phyloP scores from a whole-genome alignment of 2,113 vertebrate genomes.

The Xiphias gladius region DNA sequence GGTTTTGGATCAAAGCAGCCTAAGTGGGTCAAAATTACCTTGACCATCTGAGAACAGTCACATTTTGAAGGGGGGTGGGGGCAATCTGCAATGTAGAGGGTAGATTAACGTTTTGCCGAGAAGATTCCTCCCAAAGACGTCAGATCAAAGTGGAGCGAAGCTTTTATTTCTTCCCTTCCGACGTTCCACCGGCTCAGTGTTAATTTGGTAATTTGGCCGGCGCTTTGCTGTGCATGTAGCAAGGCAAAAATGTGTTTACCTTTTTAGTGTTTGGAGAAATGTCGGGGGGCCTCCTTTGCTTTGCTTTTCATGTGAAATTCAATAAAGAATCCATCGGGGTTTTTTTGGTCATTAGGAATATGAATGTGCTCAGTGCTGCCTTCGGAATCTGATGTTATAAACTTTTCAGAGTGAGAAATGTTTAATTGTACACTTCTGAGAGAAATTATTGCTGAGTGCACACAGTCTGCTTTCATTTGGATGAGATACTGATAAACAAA shows the following conservation, averaged over 20 bases:
- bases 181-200: slow-evolving; percentile 67
- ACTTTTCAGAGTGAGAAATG: slow-evolving; percentile 9
- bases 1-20: slow-evolving; percentile 82
- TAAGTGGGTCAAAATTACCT: slow-evolving; percentile 86
- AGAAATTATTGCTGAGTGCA: not conserved
- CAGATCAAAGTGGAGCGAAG: slow-evolving; percentile 80
- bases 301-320: slow-evolving; percentile 49
- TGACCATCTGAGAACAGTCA: slow-evolving; percentile 83
- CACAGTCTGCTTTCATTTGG: slow-evolving; percentile 22
- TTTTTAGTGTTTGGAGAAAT: slow-evolving; percentile 54
- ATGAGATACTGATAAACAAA: not conserved
- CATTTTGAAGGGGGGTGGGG: slow-evolving; percentile 72
- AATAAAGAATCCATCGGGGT: slow-evolving; percentile 27
- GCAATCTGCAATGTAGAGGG: slow-evolving; percentile 81
- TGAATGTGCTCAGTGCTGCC: slow-evolving; percentile 26
- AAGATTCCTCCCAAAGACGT: slow-evolving; percentile 78
- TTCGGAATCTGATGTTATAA: slow-evolving; percentile 11
- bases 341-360: slow-evolving; percentile 42
- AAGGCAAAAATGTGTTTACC: slow-evolving; percentile 59
- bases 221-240: slow-evolving; percentile 47
- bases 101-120: slow-evolving; percentile 81
- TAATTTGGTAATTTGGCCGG: slow-evolving; percentile 70
- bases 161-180: slow-evolving; percentile 66
- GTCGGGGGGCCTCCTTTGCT: slow-evolving; percentile 32
- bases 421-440: slow-evolving; percentile 25